Conservation (phyloP, 2,113 vertebrate genomes). For the Elachura formosa region DNA sequence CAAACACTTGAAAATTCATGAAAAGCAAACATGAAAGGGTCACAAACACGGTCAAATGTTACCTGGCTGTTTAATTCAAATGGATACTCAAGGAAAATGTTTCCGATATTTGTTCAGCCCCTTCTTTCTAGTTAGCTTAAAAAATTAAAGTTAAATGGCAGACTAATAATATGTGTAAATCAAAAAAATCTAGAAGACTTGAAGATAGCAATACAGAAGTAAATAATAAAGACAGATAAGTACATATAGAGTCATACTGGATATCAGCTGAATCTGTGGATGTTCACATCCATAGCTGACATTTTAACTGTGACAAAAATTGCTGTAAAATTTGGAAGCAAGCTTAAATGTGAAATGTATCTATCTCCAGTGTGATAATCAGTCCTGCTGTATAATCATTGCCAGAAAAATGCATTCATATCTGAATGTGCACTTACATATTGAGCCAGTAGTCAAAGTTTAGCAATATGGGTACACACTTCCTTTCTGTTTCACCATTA, state of each 20-base stretch:
- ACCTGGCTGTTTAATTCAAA: conserved; percentile 59
- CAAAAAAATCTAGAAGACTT: conserved; percentile 5
- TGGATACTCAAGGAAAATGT: conserved; percentile 63
- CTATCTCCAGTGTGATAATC: not conserved
- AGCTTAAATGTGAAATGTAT: not conserved
- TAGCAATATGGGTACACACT: not conserved
- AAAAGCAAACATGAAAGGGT: conserved; percentile 62
- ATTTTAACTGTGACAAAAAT: not conserved
- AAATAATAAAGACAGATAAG: not conserved
- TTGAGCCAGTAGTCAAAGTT: not conserved
- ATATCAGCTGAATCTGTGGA: not conserved
- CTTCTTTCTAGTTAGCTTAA: conserved; percentile 54
- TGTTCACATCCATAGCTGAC: not conserved
- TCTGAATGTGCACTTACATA: not conserved
- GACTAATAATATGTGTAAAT: conserved; percentile 54
- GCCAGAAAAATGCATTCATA: not conserved
- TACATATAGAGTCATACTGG: not conserved
- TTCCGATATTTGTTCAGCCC: conserved; percentile 58
- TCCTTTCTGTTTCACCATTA: not conserved
- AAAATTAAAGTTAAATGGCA: conserved; percentile 65
- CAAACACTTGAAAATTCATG: conserved; percentile 66
- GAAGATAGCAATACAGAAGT: not conserved
- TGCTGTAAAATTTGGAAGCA: not conserved
- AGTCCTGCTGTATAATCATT: not conserved
- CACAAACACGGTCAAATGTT: conserved; percentile 65